phyloP scores from a whole-genome alignment of 2,888 invertebrate species.

The Cephus runcator region DNA sequence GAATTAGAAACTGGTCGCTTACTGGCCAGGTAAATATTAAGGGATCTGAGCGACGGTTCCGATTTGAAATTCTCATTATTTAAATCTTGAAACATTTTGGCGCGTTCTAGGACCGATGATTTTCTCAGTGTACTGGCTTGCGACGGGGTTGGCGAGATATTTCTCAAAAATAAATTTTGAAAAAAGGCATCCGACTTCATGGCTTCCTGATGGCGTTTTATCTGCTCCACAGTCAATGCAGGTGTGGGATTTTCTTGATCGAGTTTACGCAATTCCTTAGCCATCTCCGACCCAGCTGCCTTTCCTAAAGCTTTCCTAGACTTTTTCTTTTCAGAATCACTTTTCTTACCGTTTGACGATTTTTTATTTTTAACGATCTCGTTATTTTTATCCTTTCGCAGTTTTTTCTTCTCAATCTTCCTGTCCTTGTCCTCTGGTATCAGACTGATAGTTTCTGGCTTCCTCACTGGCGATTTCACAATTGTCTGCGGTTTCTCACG shows the following conservation, averaged over 20 bases:
- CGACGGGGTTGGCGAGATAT: slow-evolving; percentile 64
- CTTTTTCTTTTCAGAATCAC: slow-evolving; percentile 35
- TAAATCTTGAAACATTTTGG: slow-evolving; percentile 74
- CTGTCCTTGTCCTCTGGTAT: slow-evolving; percentile 30
- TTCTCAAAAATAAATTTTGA: slow-evolving; percentile 76
- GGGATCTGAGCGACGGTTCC: slow-evolving; percentile 70
- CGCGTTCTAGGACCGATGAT: slow-evolving; percentile 76
- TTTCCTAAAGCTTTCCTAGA: slow-evolving; percentile 20
- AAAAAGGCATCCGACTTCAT: slow-evolving; percentile 76
- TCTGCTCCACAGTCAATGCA: slow-evolving; percentile 64
- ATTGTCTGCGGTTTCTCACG: slow-evolving; percentile 59
- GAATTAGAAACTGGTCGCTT: slow-evolving; percentile 79
- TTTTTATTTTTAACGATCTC: slow-evolving; percentile 26
- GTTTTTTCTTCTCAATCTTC: slow-evolving; percentile 29
- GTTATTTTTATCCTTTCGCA: slow-evolving; percentile 27
- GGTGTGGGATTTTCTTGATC: slow-evolving; percentile 33
- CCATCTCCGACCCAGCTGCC: slow-evolving; percentile 40
- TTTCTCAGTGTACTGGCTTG: slow-evolving; percentile 63
- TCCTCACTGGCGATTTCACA: slow-evolving; percentile 42
- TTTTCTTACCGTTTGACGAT: slow-evolving; percentile 19
- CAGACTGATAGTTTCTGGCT: slow-evolving; percentile 39
- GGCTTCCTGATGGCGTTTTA: slow-evolving; percentile 70
- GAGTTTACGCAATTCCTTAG: slow-evolving; percentile 38
- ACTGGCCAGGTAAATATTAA: slow-evolving; percentile 75
- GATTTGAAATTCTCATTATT: slow-evolving; percentile 62